Percentiles rank a stretch among this genome's conserved stretches.
Evolutionary conservation across 2,797 vertebrate species (phyloP).

Genomic region (Sciurus vulgaris): DNA sequence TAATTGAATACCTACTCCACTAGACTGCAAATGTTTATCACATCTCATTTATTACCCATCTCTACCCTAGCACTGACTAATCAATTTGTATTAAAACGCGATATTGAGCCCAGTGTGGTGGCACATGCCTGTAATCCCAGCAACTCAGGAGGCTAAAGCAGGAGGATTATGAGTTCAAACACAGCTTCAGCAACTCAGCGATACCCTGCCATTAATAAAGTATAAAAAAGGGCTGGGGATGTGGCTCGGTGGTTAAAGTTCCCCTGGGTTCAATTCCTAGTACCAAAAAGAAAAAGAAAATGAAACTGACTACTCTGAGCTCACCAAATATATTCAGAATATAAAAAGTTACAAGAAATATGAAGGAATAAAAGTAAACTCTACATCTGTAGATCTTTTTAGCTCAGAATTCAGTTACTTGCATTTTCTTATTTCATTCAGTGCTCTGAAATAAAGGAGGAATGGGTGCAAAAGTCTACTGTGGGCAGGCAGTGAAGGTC

Average conservation of each 20-base stretch:
- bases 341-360: not conserved
- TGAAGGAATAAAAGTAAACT: not conserved
- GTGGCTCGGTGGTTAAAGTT: no score
- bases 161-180: no score
- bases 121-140: no score
- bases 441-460: not conserved
- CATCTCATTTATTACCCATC: not conserved
- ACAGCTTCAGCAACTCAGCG: no score
- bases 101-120: not conserved
- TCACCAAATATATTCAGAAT: not conserved
- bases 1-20: not conserved
- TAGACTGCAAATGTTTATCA: not conserved
- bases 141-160: no score
- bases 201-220: no score
- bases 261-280: no score
- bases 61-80: not conserved
- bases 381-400: not conserved
- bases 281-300: no score
- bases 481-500: not conserved
- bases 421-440: not conserved
- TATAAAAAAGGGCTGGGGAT: no score
- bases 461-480: no score
- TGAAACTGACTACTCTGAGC: not conserved
- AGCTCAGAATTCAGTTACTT: constrained; percentile 12
- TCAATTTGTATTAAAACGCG: not conserved